Evolutionary conservation across 2,113 vertebrate genomes (phyloP).

Genomic region (Orycteropus afer): DNA sequence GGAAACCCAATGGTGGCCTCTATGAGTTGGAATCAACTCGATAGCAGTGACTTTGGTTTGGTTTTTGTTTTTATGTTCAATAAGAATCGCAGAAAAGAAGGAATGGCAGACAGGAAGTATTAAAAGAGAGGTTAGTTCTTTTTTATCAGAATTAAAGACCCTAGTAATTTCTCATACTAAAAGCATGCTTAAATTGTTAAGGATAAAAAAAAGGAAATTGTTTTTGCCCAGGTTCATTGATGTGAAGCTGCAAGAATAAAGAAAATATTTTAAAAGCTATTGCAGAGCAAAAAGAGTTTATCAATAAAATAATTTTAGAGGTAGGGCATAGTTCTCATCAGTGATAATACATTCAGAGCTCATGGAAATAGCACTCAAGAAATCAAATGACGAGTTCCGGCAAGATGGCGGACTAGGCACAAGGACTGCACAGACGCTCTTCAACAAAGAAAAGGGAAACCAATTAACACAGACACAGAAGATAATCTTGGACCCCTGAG

Average conservation of each 20-base stretch:
- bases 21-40: too few species aligned
- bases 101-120: neutral
- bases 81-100: neutral
- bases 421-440: too few species aligned
- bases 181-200: neutral
- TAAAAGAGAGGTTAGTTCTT: neutral
- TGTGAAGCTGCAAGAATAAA: neutral
- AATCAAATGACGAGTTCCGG: too few species aligned
- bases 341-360: too few species aligned
- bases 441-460: too few species aligned
- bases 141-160: neutral
- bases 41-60: too few species aligned
- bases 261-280: neutral
- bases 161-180: neutral
- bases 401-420: too few species aligned
- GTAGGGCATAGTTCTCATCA: neutral
- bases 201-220: neutral
- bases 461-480: too few species aligned
- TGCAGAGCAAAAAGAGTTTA: neutral
- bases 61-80: too few species aligned
- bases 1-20: too few species aligned
- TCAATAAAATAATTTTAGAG: neutral
- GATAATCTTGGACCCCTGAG: too few species aligned
- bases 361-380: too few species aligned
- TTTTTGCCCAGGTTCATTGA: neutral